These are phyloP conservation scores for Osedax fenrisi DNA, from an alignment of 2,888 invertebrate genomes.

Conservation along the genomic window DNA sequence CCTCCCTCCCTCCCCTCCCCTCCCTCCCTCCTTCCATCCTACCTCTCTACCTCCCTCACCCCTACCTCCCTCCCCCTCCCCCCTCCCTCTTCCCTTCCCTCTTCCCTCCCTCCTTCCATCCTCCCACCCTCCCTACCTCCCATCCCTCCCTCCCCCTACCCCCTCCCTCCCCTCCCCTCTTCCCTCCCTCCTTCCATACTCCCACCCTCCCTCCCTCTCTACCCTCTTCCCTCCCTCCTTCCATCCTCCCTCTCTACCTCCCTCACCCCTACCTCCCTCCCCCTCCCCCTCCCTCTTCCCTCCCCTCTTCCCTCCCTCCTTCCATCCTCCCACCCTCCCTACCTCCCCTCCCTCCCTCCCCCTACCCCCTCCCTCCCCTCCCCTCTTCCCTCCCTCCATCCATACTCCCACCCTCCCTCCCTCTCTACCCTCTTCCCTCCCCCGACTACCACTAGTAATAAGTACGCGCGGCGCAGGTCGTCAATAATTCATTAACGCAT, in stretches of 20 bases:
- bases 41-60: background rate
- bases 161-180: slow-evolving; percentile 3
- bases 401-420: background rate
- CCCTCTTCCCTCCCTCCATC: background rate
- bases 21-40: background rate
- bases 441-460: too few species aligned
- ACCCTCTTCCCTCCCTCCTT: background rate
- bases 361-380: background rate
- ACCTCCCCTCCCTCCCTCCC: background rate
- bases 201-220: background rate
- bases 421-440: background rate
- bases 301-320: slow-evolving; percentile 1
- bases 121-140: background rate
- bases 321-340: background rate
- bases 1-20: background rate
- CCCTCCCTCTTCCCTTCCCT: background rate
- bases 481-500: too few species aligned
- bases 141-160: background rate
- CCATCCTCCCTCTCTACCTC: background rate
- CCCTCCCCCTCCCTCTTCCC: background rate
- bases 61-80: background rate
- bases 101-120: background rate
- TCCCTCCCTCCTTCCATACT: background rate
- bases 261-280: background rate
- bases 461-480: too few species aligned